phyloP scores from a whole-genome alignment of 2,888 invertebrate species.

The Acrocera orbiculus region DNA sequence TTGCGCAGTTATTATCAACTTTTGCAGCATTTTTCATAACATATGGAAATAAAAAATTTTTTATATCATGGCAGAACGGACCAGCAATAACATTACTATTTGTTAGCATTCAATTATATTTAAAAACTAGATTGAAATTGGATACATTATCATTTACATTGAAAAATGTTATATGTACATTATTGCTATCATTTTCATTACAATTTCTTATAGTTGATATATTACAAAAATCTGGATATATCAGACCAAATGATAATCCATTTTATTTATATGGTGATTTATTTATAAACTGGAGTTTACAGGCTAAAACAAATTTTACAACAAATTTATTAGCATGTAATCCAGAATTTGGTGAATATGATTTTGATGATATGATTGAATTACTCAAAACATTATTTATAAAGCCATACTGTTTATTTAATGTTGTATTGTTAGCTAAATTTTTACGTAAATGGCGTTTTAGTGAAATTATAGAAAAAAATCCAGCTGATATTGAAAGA shows the following conservation, averaged over 20 bases:
- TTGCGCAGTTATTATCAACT: slow-evolving; percentile 25
- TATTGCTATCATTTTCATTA: slow-evolving; percentile 21
- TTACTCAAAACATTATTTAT: slow-evolving; percentile 25
- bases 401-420: slow-evolving; percentile 28
- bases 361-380: slow-evolving; percentile 23
- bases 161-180: slow-evolving; percentile 20
- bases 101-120: slow-evolving; percentile 18
- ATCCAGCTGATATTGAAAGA: slow-evolving; percentile 26
- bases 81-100: slow-evolving; percentile 22
- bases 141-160: slow-evolving; percentile 9
- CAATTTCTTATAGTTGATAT: slow-evolving; percentile 23
- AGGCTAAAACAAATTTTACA: slow-evolving; percentile 23
- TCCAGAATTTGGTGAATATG: slow-evolving; percentile 21
- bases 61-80: slow-evolving; percentile 27
- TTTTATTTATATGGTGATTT: slow-evolving; percentile 22
- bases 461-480: slow-evolving; percentile 16
- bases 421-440: slow-evolving; percentile 26
- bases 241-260: slow-evolving; percentile 20
- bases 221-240: slow-evolving; percentile 20
- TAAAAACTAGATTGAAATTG: slow-evolving; percentile 12
- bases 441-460: slow-evolving; percentile 27
- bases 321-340: slow-evolving; percentile 26
- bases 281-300: slow-evolving; percentile 24
- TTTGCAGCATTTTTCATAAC: slow-evolving; percentile 23
- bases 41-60: slow-evolving; percentile 24